phyloP scores from a whole-genome alignment of 2,888 invertebrate genomes.

The Chaetogeoica ovagalla region DNA sequence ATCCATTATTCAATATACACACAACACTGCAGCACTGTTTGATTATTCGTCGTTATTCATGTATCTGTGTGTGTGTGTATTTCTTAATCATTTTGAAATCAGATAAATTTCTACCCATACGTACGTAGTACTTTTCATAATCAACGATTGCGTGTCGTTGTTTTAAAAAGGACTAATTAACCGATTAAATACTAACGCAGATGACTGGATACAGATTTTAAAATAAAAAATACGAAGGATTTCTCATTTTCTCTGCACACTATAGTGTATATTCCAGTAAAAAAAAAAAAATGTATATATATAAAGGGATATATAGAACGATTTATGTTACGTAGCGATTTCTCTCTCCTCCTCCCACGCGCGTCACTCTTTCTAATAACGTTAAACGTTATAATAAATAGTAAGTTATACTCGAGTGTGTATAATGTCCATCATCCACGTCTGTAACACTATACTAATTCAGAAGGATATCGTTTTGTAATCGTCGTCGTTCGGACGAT shows the following conservation, averaged over 20 bases:
- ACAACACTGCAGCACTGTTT: not conserved
- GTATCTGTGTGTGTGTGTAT: not conserved
- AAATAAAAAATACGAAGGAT: no score
- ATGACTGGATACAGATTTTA: not conserved
- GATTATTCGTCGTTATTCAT: not conserved
- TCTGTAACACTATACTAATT: not conserved
- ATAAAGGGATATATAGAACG: no score
- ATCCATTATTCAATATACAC: not conserved
- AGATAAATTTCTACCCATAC: not conserved
- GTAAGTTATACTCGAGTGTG: not conserved
- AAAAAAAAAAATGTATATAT: no score
- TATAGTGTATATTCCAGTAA: no score
- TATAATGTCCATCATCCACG: not conserved
- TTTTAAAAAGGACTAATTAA: not conserved
- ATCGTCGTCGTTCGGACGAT: constrained; percentile 15
- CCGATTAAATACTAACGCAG: not conserved
- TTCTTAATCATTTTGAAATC: constrained; percentile 32
- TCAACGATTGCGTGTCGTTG: not conserved
- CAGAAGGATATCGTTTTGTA: constrained; percentile 35
- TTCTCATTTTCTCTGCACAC: no score
- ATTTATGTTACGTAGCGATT: no score
- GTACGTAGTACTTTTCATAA: not conserved
- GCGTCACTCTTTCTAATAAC: not conserved
- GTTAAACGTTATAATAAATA: not conserved
- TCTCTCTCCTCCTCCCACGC: no score